Evolutionary conservation across 2,888 invertebrate genomes (phyloP).

Genomic region (Cerceris ruficornis): DNA sequence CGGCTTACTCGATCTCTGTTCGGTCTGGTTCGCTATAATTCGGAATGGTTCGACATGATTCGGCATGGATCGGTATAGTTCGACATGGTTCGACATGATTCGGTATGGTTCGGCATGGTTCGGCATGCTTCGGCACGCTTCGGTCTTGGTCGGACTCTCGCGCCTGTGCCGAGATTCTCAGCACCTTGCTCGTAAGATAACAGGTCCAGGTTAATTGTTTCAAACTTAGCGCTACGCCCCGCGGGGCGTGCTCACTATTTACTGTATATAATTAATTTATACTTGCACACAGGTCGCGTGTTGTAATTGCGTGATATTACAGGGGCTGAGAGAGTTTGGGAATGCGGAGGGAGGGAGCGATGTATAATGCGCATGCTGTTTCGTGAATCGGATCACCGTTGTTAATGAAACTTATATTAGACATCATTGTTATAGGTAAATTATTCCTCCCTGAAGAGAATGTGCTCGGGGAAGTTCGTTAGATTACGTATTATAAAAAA

Average conservation of each 20-base stretch:
- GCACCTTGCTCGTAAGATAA: conserved; percentile 67
- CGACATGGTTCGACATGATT: too few species aligned
- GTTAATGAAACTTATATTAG: conserved; percentile 10
- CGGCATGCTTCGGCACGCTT: background rate
- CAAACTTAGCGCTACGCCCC: conserved; percentile 67
- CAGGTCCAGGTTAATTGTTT: conserved; percentile 75
- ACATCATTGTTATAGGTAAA: background rate
- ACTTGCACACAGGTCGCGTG: conserved; percentile 41
- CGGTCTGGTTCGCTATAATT: background rate
- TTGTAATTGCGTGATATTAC: conserved; percentile 55
- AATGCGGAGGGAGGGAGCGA: background rate
- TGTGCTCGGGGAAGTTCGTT: too few species aligned
- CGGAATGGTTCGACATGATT: too few species aligned
- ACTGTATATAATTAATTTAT: conserved; percentile 72
- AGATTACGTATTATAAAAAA: too few species aligned
- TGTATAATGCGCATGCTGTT: background rate
- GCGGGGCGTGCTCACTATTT: conserved; percentile 63
- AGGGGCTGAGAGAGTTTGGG: background rate
- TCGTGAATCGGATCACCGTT: conserved; percentile 20
- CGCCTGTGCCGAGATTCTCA: conserved; percentile 33
- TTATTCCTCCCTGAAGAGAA: background rate
- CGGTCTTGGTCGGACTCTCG: conserved; percentile 6
- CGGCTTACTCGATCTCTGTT: conserved; percentile 9
- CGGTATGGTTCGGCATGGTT: background rate
- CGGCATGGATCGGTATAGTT: background rate